Percentiles rank a stretch among this genome's conserved stretches.
phyloP scores from a whole-genome alignment of 2,888 invertebrate species.

The Acanthococcus lagerstroemiae region DNA sequence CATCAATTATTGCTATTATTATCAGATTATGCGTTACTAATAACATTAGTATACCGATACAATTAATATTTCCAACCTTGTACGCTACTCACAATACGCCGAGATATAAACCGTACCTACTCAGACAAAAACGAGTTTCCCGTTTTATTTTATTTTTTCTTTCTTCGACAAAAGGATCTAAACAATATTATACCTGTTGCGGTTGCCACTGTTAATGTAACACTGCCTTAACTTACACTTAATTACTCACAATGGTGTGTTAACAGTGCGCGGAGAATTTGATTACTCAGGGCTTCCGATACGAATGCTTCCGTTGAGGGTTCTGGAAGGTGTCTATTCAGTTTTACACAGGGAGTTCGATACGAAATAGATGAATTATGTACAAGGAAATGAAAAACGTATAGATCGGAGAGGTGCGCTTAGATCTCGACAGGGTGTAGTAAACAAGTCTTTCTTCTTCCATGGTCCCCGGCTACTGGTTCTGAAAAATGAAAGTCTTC shows the following conservation, averaged over 20 bases:
- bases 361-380: no score
- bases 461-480: no score
- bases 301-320: not conserved
- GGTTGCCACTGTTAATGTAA: conserved; percentile 12
- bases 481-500: no score
- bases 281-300: not conserved
- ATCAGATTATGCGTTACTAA: conserved; percentile 31
- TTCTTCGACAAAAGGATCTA: conserved; percentile 18
- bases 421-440: no score
- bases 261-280: not conserved
- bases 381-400: no score
- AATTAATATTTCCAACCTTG: conserved; percentile 30
- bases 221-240: not conserved
- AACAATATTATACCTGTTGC: conserved; percentile 26
- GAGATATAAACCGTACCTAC: conserved; percentile 3
- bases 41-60: conserved; percentile 23
- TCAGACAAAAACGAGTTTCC: conserved; percentile 25
- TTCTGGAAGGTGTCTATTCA: no score
- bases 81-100: conserved; percentile 22
- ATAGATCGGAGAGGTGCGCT: no score
- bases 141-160: not conserved
- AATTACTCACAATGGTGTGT: not conserved
- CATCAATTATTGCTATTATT: conserved; percentile 30
- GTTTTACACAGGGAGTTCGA: no score
- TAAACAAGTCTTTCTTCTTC: no score